Conservation (phyloP, 2,888 invertebrate genomes). For the Seladonia tumulorum region DNA sequence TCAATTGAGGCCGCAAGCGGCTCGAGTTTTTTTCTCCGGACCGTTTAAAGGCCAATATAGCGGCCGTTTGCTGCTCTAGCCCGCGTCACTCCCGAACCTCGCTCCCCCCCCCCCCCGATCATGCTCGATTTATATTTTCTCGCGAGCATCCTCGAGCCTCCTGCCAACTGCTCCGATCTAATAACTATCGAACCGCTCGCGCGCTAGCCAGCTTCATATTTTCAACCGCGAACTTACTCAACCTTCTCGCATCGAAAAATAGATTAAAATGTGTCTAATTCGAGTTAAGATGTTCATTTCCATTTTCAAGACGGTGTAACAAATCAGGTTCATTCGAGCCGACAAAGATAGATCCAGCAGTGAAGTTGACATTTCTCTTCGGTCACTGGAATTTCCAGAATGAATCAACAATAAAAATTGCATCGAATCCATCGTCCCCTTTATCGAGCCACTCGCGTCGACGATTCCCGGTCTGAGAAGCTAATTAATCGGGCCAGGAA, state of each 20-base stretch:
- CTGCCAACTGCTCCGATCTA: conserved; percentile 6
- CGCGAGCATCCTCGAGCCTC: conserved; percentile 13
- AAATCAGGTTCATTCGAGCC: not conserved
- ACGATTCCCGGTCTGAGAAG: not conserved
- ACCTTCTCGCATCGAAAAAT: not conserved
- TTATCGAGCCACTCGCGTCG: not conserved
- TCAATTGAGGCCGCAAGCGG: conserved; percentile 76
- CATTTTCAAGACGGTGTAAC: not conserved
- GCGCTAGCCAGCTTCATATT: not conserved
- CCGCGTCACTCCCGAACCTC: conserved; percentile 16
- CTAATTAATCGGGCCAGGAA: not conserved
- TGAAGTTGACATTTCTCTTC: not conserved
- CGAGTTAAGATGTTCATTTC: not conserved
- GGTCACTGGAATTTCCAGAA: not conserved
- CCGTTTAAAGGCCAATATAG: conserved; percentile 72
- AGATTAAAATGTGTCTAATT: too few relatives aligned
- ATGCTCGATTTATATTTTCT: conserved; percentile 15
- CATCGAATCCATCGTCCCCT: not conserved
- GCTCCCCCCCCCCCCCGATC: conserved; percentile 10
- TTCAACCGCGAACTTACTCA: not conserved
- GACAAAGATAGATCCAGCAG: not conserved
- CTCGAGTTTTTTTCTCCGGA: conserved; percentile 67
- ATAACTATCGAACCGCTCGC: not conserved
- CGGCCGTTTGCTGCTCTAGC: conserved; percentile 27
- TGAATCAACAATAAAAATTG: not conserved